Evolutionary conservation across 2,113 vertebrate species (phyloP).

Genomic region (Cisticola juncidis): DNA sequence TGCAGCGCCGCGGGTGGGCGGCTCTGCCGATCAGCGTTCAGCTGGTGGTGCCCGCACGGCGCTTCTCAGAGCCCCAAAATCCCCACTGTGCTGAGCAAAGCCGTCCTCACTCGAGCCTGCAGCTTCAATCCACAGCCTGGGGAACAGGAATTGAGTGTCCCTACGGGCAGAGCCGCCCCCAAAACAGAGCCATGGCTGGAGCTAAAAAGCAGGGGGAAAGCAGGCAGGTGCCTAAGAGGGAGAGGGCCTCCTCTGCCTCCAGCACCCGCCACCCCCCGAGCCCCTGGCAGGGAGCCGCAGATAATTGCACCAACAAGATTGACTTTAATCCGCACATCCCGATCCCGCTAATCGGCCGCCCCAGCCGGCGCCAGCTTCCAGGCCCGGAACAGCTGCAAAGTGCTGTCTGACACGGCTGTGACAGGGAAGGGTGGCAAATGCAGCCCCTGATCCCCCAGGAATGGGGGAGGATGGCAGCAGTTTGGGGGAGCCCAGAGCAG

Average conservation of each 20-base stretch:
- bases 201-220: background rate
- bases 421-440: background rate
- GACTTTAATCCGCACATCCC: conserved; percentile 59
- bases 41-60: background rate
- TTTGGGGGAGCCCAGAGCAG: background rate
- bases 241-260: background rate
- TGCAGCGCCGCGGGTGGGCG: background rate
- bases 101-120: rapidly evolving
- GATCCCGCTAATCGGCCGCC: conserved; percentile 49
- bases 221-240: background rate
- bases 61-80: background rate
- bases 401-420: background rate
- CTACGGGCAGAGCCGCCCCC: background rate
- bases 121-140: background rate
- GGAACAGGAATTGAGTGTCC: background rate
- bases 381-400: conserved; percentile 25
- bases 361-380: background rate
- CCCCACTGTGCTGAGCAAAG: background rate
- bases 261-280: background rate
- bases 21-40: background rate
- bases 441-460: background rate
- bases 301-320: conserved; percentile 63
- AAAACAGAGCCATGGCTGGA: background rate
- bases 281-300: conserved; percentile 10
- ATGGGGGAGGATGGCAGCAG: background rate